Percentiles rank a stretch among this genome's conserved stretches.
Evolutionary conservation across 2,888 invertebrate genomes (phyloP).

Genomic region (Orthonychiurus folsomi): DNA sequence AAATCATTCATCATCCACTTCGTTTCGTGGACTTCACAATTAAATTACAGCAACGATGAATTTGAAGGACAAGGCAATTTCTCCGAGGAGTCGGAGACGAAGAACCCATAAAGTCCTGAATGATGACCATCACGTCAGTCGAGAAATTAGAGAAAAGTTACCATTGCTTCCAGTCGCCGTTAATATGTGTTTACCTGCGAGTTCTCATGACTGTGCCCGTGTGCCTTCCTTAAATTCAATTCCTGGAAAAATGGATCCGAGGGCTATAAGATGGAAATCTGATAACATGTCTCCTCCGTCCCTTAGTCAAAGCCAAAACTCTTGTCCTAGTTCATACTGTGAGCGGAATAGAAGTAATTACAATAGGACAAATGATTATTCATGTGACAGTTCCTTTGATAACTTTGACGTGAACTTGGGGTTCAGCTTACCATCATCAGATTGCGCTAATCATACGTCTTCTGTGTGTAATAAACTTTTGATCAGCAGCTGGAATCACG

Average conservation of each 20-base stretch:
- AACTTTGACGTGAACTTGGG: not conserved
- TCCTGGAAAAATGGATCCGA: not conserved
- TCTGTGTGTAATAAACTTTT: not conserved
- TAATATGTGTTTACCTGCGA: not conserved
- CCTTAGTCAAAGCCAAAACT: not conserved
- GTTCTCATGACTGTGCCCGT: not conserved
- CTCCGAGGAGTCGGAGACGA: no score
- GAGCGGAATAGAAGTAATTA: not conserved
- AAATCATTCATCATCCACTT: no score
- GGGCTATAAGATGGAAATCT: not conserved
- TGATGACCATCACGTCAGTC: no score
- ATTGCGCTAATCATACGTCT: not conserved
- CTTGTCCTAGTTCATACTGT: not conserved
- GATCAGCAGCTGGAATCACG: not conserved
- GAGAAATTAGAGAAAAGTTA: no score
- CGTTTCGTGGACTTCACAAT: no score
- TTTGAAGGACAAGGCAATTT: no score
- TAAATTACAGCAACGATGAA: no score
- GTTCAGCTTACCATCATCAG: not conserved
- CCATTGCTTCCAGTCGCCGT: no score
- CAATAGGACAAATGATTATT: not conserved
- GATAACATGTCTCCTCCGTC: not conserved
- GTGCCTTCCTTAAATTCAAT: not conserved
- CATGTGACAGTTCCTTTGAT: not conserved
- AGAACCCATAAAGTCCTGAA: no score